Evolutionary conservation across 2,113 vertebrate species (phyloP).

Genomic region (Tachysurus vachellii): DNA sequence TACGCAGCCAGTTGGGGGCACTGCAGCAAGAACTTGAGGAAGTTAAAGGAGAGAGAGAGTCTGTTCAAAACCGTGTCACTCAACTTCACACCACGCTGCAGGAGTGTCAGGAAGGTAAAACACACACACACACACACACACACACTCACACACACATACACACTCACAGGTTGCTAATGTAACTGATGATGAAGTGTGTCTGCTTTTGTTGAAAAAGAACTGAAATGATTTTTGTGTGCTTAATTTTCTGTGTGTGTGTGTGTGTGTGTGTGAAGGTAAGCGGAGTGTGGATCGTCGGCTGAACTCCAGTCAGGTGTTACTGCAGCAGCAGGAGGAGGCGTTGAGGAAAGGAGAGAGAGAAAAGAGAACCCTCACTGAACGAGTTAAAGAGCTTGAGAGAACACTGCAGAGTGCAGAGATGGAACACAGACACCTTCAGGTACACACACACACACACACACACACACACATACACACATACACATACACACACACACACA

Average conservation of each 20-base stretch:
- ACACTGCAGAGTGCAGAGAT: conserved; percentile 69
- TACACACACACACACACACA: conserved; percentile 52
- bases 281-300: conserved; percentile 72
- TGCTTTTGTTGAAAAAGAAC: background rate
- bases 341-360: conserved; percentile 77
- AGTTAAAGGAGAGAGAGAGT: conserved; percentile 75
- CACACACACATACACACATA: conserved; percentile 63
- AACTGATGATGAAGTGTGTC: background rate
- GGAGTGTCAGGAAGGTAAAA: conserved; percentile 81
- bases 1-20: conserved; percentile 69
- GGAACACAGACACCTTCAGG: conserved; percentile 78
- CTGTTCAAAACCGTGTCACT: conserved; percentile 62
- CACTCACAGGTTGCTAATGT: background rate
- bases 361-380: conserved; percentile 71
- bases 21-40: conserved; percentile 78
- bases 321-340: conserved; percentile 82
- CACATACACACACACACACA: conserved; percentile 69
- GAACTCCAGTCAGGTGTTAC: conserved; percentile 73
- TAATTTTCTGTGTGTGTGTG: conserved; percentile 24
- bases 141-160: background rate
- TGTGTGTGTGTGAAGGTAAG: conserved; percentile 67
- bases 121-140: background rate
- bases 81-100: conserved; percentile 81
- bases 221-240: background rate
- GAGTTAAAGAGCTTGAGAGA: conserved; percentile 78